Base-by-base conservation (phyloP, 2,797 vertebrate genomes). In the Psittacula derbiana region DNA sequence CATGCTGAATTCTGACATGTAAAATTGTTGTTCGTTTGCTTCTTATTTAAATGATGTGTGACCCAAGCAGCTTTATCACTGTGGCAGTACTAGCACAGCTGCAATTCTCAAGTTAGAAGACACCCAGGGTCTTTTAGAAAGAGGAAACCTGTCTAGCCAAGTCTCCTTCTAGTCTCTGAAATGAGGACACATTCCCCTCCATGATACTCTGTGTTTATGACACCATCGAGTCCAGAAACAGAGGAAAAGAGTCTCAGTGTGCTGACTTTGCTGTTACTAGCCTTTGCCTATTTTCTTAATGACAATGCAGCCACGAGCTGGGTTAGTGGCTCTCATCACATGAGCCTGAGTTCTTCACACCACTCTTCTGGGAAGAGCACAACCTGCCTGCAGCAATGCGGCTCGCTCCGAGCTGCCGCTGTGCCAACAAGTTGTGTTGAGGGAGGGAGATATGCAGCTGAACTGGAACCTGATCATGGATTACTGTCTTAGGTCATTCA, bases 401-500 rank as follows among this genome's bases (percentile, higher is more conserved):
- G 73, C 92, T 86, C 55, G 15, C 72, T 73, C 81, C 2, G 52
- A 52, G 90, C 92, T 86, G 66, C 67, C 5, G 49, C 88, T 88
- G 85, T 86, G 82, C 84, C 44, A 7, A 64, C 25, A 64, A 27
- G 70, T 11, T 44, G 66, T 90, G 93, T 46, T 91, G 80, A 76
- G 90, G 96, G 86, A 80, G 86, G 93, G 84, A 97, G 90, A 58
- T 60, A 61, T 8, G 88, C 86, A 94, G 95, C 95, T 96, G 80
- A 81, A 38, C 88, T 84, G 86, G 93, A 94, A 43, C 92, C 79
- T 64, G 88, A 40, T 46, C 78, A 31, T 83, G 81, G 93, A 91
- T 97, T 75, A 44, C 87, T 93, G 94, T 96, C 81, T 95, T 91
- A 91, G 95, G 73, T 57, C 92, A 90, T 72, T 88, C 88, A 66